Evolutionary conservation across 2,113 vertebrate species (phyloP), one percentile per base, ranked within the genome.

Genomic region (Chiloscyllium plagiosum): DNA sequence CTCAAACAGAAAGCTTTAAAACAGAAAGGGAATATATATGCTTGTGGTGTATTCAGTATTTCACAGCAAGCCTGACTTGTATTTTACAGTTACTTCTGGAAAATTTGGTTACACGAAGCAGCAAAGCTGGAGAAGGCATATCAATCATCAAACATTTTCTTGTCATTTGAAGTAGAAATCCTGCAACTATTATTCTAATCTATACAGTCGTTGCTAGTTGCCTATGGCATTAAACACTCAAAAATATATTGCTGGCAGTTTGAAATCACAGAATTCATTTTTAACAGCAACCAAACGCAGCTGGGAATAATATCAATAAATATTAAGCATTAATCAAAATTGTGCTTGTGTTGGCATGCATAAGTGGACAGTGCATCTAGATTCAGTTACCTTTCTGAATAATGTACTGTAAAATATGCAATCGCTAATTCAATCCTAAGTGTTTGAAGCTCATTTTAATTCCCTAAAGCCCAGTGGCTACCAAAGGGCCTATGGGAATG

Each of bases 151-250:
- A 95, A 72, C 47, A 95, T 72, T 61, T 95, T 72, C 68, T 52
- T 95, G 94, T 72, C 94, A 95, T 50, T 61, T 50, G 42, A 22
- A 6, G 20, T 26, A 26, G 94, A 95, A 95, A 72, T 50, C 66
- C 92, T 72, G 15, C 50, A 4, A 72, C 94, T 72, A 95, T 95
- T 95, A 76, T 95, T 95, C 66, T 76, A 95, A 95, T 95, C 69
- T 95, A 17, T 76, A 50, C 42, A 95, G 94, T 50, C 68, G 76
- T 52, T 95, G 72, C 69, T 29, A 95, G 69, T 26, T 33, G 42
- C 42, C 94, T 95, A 29, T 72, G 68, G 42, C 94, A 95, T 95
- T 70, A 17, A 12, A 50, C 72, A 95, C 15, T 70, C 20, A 72
- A 26, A 52, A 76, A 94, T 72, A 47, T 94, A 95, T 52, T 5